phyloP scores from a whole-genome alignment of 2,113 vertebrate genomes.

The Gymnogyps californianus region DNA sequence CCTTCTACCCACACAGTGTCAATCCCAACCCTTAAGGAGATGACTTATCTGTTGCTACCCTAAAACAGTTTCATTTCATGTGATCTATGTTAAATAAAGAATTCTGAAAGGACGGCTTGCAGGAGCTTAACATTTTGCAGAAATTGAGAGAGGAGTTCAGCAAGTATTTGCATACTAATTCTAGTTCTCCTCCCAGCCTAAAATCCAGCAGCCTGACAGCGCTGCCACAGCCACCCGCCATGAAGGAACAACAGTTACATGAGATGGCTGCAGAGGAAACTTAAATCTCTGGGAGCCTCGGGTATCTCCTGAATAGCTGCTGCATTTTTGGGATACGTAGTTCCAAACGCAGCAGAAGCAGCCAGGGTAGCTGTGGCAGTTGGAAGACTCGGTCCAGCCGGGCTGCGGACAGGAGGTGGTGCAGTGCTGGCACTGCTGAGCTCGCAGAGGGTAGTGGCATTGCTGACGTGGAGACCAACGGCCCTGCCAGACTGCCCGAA shows the following conservation, averaged over 20 bases:
- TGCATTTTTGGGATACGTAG: background rate
- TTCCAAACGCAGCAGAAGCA: background rate
- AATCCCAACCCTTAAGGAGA: background rate
- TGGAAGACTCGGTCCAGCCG: rapidly evolving
- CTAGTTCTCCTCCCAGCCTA: background rate
- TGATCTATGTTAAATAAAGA: background rate
- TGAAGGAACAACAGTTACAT: background rate
- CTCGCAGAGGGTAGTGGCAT: background rate
- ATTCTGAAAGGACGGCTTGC: background rate
- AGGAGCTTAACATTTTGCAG: background rate
- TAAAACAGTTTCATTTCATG: background rate
- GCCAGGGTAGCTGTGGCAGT: background rate
- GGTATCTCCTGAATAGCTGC: background rate
- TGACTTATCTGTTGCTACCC: background rate
- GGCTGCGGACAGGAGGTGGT: background rate
- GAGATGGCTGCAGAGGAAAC: background rate
- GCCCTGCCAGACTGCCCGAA: background rate
- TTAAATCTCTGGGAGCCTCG: background rate
- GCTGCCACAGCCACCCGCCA: background rate
- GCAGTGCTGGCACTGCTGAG: background rate
- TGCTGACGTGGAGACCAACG: background rate
- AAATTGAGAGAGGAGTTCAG: background rate
- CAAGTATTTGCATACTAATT: background rate
- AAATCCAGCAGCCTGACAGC: background rate
- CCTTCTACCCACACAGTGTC: background rate